Percentiles rank a stretch among this genome's conserved stretches.
phyloP scores from a whole-genome alignment of 2,888 invertebrate genomes.

The Sminthurinus aureus region DNA sequence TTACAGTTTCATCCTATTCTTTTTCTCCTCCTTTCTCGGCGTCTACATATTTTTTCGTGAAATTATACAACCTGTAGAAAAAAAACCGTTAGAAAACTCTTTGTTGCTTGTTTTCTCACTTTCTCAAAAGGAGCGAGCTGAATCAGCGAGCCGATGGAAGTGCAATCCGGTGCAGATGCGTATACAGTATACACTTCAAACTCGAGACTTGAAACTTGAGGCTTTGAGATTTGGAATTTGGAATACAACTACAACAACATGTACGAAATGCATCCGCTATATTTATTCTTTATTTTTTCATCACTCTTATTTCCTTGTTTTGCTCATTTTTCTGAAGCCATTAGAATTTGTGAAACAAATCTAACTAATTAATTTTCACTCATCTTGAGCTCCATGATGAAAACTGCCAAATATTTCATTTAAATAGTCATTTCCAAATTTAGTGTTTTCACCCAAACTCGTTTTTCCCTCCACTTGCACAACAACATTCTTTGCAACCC shows the following conservation, averaged over 20 bases:
- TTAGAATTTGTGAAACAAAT: slow-evolving; percentile 39
- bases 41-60: slow-evolving; percentile 43
- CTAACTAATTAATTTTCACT: slow-evolving; percentile 45
- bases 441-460: neutral
- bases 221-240: neutral
- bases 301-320: neutral
- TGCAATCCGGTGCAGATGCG: too few species aligned
- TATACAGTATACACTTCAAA: neutral
- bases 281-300: neutral
- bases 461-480: neutral
- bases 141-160: too few species aligned
- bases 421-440: neutral
- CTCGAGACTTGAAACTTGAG: neutral
- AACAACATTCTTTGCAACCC: neutral
- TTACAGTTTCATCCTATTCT: too few species aligned
- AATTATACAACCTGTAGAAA: slow-evolving; percentile 51
- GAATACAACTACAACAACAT: neutral
- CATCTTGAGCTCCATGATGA: slow-evolving; percentile 38
- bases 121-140: slow-evolving; percentile 6
- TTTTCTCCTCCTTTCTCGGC: slow-evolving; percentile 6
- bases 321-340: slow-evolving; percentile 17
- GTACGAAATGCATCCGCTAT: neutral
- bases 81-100: slow-evolving; percentile 25
- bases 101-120: slow-evolving; percentile 8
- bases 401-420: slow-evolving; percentile 28